Evolutionary conservation across 1,140 invertebrate genomes (phyloP), one percentile per base, ranked within the genome.

Genomic region (Battus philenor): DNA sequence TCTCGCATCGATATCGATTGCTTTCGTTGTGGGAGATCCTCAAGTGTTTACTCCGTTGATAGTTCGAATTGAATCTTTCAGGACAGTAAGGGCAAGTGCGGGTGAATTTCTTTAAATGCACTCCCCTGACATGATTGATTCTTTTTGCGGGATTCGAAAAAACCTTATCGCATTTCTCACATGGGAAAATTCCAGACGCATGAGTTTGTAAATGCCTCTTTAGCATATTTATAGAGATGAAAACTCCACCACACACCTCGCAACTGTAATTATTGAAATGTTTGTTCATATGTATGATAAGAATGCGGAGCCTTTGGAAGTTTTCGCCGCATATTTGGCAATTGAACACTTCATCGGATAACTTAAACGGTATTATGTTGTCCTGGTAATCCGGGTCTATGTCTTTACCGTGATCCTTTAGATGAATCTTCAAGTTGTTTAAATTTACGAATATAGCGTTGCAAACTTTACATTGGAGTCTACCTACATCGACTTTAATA

Each of bases 201-300:
- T 89, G 88, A 0, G 63, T 83, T 44, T 76, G 60, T 26, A 68
- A 46, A 50, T 84, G 80, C 0, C 68, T 44, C 44, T 86, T 84
- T 0, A 90, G 11, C 0, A 86, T 74, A 29, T 69, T 81, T 4
- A 84, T 68, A 1, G 87, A 88, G 1, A 84, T 54, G 29, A 86
- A 89, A 1, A 75, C 79, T 8, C 84, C 81, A 1, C 87, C 86
- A 36, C 88, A 86, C 1, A 59, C 52, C 46, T 86, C 74, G 39
- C 84, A 86, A 26, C 63, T 77, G 10, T 59, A 81, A 15, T 84
- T 84, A 17, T 74, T 77, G 16, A 73, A 84, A 47, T 84, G 80
- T 41, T 68, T 71, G 10, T 57, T 79, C 80, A 84, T 84, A n/a
- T 84, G 80, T 6, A 80, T 76, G 15, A 74, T 68, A 2, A 82